Evolutionary conservation across 2,113 vertebrate genomes (phyloP), one percentile per base, ranked within the genome.

Genomic region (Psephotus haematonotus): DNA sequence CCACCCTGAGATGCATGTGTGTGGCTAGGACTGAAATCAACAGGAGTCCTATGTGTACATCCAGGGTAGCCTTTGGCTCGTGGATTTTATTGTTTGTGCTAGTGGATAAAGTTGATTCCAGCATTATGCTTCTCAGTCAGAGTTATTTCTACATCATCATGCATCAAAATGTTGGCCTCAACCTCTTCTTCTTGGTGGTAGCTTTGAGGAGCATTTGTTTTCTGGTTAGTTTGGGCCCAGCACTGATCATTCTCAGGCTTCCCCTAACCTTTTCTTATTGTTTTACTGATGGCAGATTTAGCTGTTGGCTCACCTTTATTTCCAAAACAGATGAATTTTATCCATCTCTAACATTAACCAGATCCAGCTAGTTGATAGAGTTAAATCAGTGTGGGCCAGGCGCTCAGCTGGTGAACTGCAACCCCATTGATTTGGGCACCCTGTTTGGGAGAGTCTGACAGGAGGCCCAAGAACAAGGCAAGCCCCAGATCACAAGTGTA

Each of bases 121-220:
- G 96, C 1, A 0, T 92, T 95, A 80, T 27, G 7, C 93, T 92
- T 94, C 83, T 96, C 82, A 70, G 82, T 92, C 74, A 86, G 63
- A 90, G 72, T 64, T 94, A 90, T 94, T 97, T 88, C 86, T 92
- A 72, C 57, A 89, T 82, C 88, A 75, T 93, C 83, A 62, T 97
- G 90, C 88, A 96, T 97, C 90, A 97, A 96, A 96, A 91, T 91
- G 49, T 92, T 97, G 97, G 96, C 95, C 91, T 88, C 80, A 4
- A 57, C 60, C 81, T 93, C 70, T 85, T 92, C 67, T 65, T 92
- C 90, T 94, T 93, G 92, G 94, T 93, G 69, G 86, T 88, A 91
- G 88, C 90, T 96, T 96, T 93, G 92, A 95, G 90, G 33, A 93
- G 87, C 87, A 87, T 95, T 95, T 93, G 71, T 89, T 88, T 94